Percentiles rank a stretch among this genome's conserved stretches.
These are phyloP conservation scores for Eulemur mongoz DNA, from an alignment of 2,797 vertebrate genomes.

Conservation along the genomic window DNA sequence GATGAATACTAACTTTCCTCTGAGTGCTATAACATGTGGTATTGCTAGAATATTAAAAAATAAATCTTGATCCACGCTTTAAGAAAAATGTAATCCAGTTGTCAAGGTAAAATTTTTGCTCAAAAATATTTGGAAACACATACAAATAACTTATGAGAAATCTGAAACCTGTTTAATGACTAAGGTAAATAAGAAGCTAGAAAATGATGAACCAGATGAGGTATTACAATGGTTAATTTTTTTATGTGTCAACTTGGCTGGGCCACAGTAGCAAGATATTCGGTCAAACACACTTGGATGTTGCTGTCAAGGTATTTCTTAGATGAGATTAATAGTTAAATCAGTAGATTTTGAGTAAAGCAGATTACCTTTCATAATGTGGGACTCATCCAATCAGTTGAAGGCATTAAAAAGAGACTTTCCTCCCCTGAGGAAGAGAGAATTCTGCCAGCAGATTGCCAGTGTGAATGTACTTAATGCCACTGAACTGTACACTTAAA, in stretches of 20 bases:
- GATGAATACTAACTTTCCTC: neutral
- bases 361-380: neutral
- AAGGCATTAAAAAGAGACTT: neutral
- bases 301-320: neutral
- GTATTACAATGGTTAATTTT: neutral
- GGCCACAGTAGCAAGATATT: neutral
- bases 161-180: neutral
- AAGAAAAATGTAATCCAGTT: slow-evolving; percentile 8
- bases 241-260: neutral
- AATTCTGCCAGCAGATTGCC: neutral
- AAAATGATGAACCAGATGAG: neutral
- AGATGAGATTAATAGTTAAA: neutral
- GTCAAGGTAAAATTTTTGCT: neutral
- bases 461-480: neutral
- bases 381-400: neutral
- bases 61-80: neutral
- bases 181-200: neutral
- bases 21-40: neutral
- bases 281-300: neutral
- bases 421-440: neutral
- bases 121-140: neutral
- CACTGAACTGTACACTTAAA: neutral
- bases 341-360: neutral
- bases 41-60: neutral
- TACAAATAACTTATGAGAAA: neutral